Percentiles rank a stretch among this genome's conserved stretches.
These are phyloP conservation scores for Himalopsyche kuldschensis DNA, from an alignment of 2,888 invertebrate species.

Conservation along the genomic window DNA sequence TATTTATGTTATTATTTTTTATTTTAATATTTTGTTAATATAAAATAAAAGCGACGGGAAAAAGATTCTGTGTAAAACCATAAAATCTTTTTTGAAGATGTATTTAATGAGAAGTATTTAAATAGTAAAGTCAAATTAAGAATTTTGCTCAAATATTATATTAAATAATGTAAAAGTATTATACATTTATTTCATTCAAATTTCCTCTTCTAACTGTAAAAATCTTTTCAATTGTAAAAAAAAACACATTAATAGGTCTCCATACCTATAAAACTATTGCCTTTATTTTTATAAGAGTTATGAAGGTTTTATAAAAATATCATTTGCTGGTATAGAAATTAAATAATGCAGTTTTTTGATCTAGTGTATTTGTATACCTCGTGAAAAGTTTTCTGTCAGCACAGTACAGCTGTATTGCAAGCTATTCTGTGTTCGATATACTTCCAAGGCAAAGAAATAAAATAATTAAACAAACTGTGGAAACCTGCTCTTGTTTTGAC, in stretches of 20 bases:
- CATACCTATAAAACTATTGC: background rate
- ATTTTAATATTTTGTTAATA: background rate
- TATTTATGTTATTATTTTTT: background rate
- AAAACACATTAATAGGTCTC: background rate
- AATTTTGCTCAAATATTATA: slow-evolving; percentile 21
- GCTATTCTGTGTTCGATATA: too few species aligned
- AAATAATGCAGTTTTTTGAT: too few species aligned
- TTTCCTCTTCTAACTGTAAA: background rate
- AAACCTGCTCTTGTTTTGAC: background rate
- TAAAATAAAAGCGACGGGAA: background rate
- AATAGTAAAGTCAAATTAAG: slow-evolving; percentile 14
- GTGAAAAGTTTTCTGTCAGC: too few species aligned
- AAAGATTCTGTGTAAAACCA: background rate
- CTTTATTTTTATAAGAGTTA: background rate
- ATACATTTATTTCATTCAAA: background rate
- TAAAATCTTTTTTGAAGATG: background rate
- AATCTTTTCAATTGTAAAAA: background rate
- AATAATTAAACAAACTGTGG: background rate
- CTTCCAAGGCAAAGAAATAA: too few species aligned
- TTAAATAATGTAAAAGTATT: background rate
- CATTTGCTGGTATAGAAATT: background rate
- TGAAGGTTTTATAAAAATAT: background rate
- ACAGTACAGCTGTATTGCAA: too few species aligned
- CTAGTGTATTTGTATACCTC: too few species aligned
- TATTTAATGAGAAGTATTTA: background rate